phyloP scores from a whole-genome alignment of 2,888 invertebrate genomes.

The Margaritifera margaritifera region DNA sequence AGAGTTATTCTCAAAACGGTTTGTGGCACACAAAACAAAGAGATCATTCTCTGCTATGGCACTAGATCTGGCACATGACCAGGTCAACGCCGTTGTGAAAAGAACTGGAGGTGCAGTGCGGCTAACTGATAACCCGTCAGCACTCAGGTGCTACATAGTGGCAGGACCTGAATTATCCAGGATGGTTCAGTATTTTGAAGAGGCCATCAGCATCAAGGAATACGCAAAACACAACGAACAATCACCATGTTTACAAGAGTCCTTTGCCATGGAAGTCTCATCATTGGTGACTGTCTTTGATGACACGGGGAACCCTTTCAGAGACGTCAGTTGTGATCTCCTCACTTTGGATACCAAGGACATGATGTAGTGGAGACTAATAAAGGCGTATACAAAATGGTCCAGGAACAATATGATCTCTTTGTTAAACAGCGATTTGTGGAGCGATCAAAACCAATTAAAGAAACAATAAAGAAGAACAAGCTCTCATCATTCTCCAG shows the following conservation, averaged over 20 bases:
- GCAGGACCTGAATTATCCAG: background rate
- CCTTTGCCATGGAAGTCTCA: background rate
- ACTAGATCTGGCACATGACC: background rate
- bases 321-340: constrained; percentile 8
- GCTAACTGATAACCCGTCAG: background rate
- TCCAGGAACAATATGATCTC: constrained; percentile 2
- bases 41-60: background rate
- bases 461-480: too few species aligned
- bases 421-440: constrained; percentile 6
- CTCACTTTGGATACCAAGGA: constrained; percentile 7
- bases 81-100: background rate
- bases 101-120: background rate
- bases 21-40: background rate
- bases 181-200: background rate
- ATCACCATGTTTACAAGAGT: background rate
- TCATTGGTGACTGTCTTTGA: constrained; percentile 5
- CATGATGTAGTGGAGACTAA: constrained; percentile 7
- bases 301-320: constrained; percentile 10
- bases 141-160: background rate
- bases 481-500: too few species aligned
- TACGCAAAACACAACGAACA: constrained; percentile 2
- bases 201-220: background rate
- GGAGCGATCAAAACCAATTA: too few species aligned
- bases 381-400: background rate
- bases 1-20: background rate